Base-by-base conservation (phyloP, 1,140 invertebrate species). In the Physella acuta region DNA sequence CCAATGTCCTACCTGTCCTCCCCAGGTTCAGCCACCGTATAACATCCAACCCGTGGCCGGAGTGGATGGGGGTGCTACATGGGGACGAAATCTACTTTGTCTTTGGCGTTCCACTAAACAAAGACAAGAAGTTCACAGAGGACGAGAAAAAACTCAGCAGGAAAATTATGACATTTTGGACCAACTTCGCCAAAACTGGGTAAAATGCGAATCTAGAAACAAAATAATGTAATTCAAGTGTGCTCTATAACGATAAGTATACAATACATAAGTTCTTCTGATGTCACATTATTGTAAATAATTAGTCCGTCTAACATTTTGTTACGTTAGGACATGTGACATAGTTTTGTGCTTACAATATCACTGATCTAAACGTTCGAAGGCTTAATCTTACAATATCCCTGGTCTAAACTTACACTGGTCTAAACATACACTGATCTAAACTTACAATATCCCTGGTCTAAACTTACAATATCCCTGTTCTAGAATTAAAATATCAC, bases 111-210 rank as follows among this genome's bases (percentile, higher is more conserved):
- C 94, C 95, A 8, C 82, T 97, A 33, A 91, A 52, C 91, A 91
- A 20, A 81, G 92, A n/a, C 16, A 52, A 68, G 76, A 94, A 96
- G 86, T 98, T 94, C 85, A 95, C 93, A 8, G 91, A 92, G 82
- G 89, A 92, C 28, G 96, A 99, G 87, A 89, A 92, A 65, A 89
- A 90, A 51, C 87, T 98, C 4, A 92, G 94, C 0, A 93, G 95
- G 85, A 92, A 92, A 70, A 92, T 96, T 63, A 97, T 98, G 88
- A 89, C 91, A 49, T 96, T 95, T 81, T 92, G 95, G 86, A 90
- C 93, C 17, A 98, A 98, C 87, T 99, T 98, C 82, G 94, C 93
- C 17, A 92, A 93, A 83, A 93, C 92, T 26, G 96, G 96, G 95
- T 98, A 87, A 91, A 90, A n/a, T 14, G 8, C 11, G 8, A 56